Percentiles rank a stretch among this genome's conserved stretches.
Evolutionary conservation across 2,797 vertebrate genomes (phyloP).

Genomic region (Hemibagrus guttatus): DNA sequence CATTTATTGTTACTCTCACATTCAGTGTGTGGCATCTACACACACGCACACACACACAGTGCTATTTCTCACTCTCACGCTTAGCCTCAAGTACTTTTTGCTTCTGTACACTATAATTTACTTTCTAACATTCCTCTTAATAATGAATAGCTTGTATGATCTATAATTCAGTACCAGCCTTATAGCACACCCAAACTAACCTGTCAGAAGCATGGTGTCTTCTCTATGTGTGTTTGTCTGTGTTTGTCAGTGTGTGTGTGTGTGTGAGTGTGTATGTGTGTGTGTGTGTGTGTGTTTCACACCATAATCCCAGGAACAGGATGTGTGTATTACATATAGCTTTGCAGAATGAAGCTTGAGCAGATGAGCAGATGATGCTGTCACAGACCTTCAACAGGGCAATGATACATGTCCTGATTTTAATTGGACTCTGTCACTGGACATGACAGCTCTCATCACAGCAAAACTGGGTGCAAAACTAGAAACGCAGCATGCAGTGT

Average conservation of each 20-base stretch:
- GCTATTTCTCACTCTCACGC: slow-evolving; percentile 22
- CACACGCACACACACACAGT: background rate
- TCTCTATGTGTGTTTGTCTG: slow-evolving; percentile 55
- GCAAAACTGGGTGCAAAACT: background rate
- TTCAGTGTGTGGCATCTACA: background rate
- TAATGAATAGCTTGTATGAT: slow-evolving; percentile 63
- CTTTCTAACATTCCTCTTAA: slow-evolving; percentile 55
- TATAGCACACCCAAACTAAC: slow-evolving; percentile 50
- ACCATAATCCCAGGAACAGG: background rate
- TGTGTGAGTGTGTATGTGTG: slow-evolving; percentile 45
- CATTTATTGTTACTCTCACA: background rate
- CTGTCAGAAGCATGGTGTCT: slow-evolving; percentile 45
- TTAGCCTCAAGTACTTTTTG: slow-evolving; percentile 50
- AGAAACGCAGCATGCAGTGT: background rate
- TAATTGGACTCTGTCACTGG: slow-evolving; percentile 8
- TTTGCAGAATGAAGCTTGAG: background rate
- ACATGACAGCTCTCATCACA: slow-evolving; percentile 24
- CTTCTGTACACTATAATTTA: slow-evolving; percentile 47
- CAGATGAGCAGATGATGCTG: slow-evolving; percentile 26
- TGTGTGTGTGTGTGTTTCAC: background rate
- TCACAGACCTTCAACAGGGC: slow-evolving; percentile 3
- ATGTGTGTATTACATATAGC: slow-evolving; percentile 17
- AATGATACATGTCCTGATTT: slow-evolving; percentile 20
- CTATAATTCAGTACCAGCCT: slow-evolving; percentile 66
- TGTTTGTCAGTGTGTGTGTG: slow-evolving; percentile 47